phyloP scores from a whole-genome alignment of 2,888 invertebrate species.

The Tigriopus californicus region DNA sequence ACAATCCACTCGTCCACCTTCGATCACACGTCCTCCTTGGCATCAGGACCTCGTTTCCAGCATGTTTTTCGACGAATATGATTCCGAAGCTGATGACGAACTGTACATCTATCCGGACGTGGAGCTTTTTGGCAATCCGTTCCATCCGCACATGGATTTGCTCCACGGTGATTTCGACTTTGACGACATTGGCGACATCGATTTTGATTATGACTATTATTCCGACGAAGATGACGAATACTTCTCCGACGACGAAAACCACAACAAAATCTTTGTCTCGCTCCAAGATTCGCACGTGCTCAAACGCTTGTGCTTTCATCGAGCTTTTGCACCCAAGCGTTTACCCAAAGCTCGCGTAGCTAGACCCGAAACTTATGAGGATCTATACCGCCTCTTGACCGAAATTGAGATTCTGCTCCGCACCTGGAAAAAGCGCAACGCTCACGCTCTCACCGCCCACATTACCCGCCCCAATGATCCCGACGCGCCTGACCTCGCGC shows the following conservation, averaged over 20 bases:
- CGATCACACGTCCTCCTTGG: too few relatives aligned
- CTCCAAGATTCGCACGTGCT: neutral
- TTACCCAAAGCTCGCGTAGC: neutral
- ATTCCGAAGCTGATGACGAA: too few relatives aligned
- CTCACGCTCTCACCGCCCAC: slow-evolving; percentile 3
- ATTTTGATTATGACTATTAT: neutral
- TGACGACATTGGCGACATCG: neutral
- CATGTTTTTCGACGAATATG: too few relatives aligned
- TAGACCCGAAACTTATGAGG: neutral
- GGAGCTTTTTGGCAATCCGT: too few relatives aligned
- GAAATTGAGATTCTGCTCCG: slow-evolving; percentile 1
- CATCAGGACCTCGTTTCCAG: too few relatives aligned
- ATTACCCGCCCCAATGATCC: neutral
- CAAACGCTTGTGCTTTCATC: neutral
- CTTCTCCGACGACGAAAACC: neutral
- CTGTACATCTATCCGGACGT: too few relatives aligned
- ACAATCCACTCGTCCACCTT: too few relatives aligned
- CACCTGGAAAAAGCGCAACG: neutral
- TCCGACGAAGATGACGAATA: neutral
- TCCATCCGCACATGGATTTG: too few relatives aligned
- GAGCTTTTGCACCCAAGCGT: neutral
- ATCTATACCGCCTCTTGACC: neutral
- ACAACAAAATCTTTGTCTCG: neutral
- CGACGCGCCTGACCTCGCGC: too few relatives aligned
- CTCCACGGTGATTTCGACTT: neutral